Evolutionary conservation across 2,888 invertebrate genomes (phyloP).

Genomic region (Caenorhabditis plicata): DNA sequence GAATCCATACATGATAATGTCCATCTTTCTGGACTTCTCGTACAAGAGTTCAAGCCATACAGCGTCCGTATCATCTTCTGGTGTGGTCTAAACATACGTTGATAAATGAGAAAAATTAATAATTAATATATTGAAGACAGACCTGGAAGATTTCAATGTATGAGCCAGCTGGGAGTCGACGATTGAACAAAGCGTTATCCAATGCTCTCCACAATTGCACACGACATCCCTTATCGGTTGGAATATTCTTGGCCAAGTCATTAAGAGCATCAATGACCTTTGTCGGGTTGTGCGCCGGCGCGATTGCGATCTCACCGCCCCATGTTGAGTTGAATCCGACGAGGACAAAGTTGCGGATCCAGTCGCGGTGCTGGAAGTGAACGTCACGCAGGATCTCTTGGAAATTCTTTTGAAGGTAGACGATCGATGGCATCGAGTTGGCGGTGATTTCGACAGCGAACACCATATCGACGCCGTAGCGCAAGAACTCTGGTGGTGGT

Average conservation of each 20-base stretch:
- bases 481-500: conserved; percentile 31
- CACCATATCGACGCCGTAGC: conserved; percentile 44
- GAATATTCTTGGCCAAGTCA: conserved; percentile 8
- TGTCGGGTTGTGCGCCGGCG: conserved; percentile 21
- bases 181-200: conserved; percentile 20
- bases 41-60: conserved; percentile 28
- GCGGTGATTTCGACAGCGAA: conserved; percentile 47
- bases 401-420: conserved; percentile 26
- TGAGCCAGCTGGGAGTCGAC: conserved; percentile 35
- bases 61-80: conserved; percentile 33
- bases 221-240: conserved; percentile 35
- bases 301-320: conserved; percentile 38
- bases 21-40: conserved; percentile 25
- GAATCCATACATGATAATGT: conserved; percentile 34
- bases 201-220: conserved; percentile 47
- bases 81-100: conserved; percentile 25
- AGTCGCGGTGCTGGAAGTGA: conserved; percentile 26
- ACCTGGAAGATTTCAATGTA: conserved; percentile 45
- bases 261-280: conserved; percentile 22
- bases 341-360: conserved; percentile 47
- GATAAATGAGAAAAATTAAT: not conserved
- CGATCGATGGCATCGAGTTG: conserved; percentile 28
- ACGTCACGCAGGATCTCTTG: conserved; percentile 43
- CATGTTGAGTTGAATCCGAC: conserved; percentile 49
- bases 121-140: not conserved